Evolutionary conservation across 2,113 vertebrate species (phyloP).

Genomic region (Malurus melanocephalus): DNA sequence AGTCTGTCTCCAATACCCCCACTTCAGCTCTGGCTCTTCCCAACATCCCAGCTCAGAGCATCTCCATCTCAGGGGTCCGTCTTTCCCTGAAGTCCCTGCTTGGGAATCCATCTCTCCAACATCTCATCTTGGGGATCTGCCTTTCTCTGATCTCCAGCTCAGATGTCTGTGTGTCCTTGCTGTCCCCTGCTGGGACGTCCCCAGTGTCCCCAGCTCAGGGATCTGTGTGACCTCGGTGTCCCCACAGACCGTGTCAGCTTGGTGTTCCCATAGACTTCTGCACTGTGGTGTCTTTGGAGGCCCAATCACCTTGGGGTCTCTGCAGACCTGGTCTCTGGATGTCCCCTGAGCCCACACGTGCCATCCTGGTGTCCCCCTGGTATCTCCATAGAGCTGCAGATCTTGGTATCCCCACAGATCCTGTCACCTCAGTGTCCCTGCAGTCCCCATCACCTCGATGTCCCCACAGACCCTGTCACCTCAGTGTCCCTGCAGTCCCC

Average conservation of each 20-base stretch:
- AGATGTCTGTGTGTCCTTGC: not conserved
- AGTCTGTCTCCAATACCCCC: no score
- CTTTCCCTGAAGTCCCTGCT: not conserved
- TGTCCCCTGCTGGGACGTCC: not conserved
- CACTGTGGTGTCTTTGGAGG: not conserved
- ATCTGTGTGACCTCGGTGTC: not conserved
- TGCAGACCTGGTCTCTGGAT: not conserved
- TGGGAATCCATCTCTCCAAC: not conserved
- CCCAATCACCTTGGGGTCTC: not conserved
- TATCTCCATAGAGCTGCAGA: no score
- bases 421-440: no score
- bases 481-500: no score
- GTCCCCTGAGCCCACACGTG: not conserved
- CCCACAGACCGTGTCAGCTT: not conserved
- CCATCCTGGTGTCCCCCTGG: not conserved
- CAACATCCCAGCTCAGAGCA: not conserved
- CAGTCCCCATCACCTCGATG: no score
- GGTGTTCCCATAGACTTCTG: not conserved
- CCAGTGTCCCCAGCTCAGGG: not conserved
- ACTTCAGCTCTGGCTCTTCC: not conserved
- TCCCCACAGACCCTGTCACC: no score
- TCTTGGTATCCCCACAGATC: no score
- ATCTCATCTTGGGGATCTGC: not conserved
- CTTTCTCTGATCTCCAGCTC: not conserved
- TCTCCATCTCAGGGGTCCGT: fast-evolving